Evolutionary conservation across 2,888 invertebrate species (phyloP).

Genomic region (Halictus quadricinctus): DNA sequence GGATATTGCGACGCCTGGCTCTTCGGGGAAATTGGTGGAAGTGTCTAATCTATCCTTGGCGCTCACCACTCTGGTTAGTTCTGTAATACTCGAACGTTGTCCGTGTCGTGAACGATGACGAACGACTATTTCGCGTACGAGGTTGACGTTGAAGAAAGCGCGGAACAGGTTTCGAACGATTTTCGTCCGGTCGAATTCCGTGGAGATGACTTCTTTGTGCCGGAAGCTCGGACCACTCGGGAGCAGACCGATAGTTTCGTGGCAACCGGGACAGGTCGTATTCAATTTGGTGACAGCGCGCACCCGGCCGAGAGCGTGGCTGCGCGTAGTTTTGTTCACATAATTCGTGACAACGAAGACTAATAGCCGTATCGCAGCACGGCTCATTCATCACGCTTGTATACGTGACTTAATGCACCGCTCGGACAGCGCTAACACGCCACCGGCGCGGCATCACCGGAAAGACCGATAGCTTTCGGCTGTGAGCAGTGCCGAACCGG

Average conservation of each 20-base stretch:
- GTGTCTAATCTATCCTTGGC: not conserved
- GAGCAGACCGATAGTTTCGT: not conserved
- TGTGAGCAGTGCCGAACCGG: slow-evolving; percentile 8
- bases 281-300: not conserved
- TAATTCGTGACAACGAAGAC: slow-evolving; percentile 64
- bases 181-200: not conserved
- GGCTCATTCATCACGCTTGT: slow-evolving; percentile 56
- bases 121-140: too few relatives aligned
- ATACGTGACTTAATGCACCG: slow-evolving; percentile 52
- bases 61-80: not conserved
- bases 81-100: not conserved
- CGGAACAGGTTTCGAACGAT: not conserved
- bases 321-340: slow-evolving; percentile 56
- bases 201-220: not conserved
- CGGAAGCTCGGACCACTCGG: not conserved
- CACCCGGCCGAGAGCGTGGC: slow-evolving; percentile 21
- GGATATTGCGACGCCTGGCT: not conserved
- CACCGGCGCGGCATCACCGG: not conserved
- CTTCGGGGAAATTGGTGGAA: not conserved
- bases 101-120: too few relatives aligned
- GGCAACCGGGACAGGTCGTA: not conserved
- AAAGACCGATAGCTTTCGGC: slow-evolving; percentile 43
- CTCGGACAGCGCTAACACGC: slow-evolving; percentile 50
- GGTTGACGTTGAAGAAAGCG: too few relatives aligned
- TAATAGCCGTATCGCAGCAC: slow-evolving; percentile 49